These are phyloP conservation scores for Paramormyrops hopkinsi DNA, from an alignment of 2,797 vertebrate genomes.

Conservation along the genomic window DNA sequence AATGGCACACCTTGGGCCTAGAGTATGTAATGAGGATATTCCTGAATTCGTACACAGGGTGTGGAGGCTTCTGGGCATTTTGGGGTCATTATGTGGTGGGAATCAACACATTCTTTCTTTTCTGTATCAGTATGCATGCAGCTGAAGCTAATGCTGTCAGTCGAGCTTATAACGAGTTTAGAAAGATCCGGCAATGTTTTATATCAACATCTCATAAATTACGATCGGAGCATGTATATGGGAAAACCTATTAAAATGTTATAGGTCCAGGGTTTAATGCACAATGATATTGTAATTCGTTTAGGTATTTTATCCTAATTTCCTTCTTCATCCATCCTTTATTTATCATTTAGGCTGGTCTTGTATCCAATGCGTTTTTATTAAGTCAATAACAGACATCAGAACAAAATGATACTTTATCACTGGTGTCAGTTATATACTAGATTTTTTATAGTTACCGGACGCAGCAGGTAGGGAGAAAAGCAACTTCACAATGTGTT, in stretches of 20 bases:
- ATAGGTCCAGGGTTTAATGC: neutral
- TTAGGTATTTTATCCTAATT: neutral
- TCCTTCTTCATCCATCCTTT: neutral
- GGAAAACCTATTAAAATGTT: neutral
- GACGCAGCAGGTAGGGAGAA: neutral
- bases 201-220: neutral
- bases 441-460: neutral
- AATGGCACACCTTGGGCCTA: neutral
- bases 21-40: neutral
- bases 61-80: neutral
- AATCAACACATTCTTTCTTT: neutral
- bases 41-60: neutral
- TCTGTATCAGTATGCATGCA: neutral
- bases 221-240: neutral
- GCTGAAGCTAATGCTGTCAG: neutral
- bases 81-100: neutral
- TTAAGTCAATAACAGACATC: neutral
- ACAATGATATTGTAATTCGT: neutral
- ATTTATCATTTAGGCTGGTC: neutral
- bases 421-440: neutral
- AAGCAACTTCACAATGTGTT: neutral
- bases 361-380: neutral
- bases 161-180: neutral
- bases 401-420: neutral
- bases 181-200: neutral